Base-by-base conservation (phyloP, 2,888 invertebrate species). In the Oeneis ivallda region DNA sequence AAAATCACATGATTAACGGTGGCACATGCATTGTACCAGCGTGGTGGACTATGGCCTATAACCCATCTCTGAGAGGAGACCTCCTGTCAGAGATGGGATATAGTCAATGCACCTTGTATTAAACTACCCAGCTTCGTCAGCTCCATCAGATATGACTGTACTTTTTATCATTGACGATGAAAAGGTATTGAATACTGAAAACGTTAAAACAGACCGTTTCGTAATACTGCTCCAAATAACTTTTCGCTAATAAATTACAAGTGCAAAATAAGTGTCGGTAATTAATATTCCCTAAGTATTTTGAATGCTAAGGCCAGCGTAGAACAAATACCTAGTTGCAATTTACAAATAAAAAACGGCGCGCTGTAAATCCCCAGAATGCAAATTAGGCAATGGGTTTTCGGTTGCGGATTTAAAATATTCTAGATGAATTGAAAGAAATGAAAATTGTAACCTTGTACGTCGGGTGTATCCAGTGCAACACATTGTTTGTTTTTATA, bases 311-410 rank as follows among this genome's bases (percentile, higher is more conserved):
- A 64, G 49, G 61, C 59, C 32, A 50, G 58, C 62, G 43, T 11
- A 54, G 45, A 61, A 66, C 64, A 69, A 69, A 62, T 59, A n/a
- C n/a, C n/a, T n/a, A 65, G 67, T 62, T 65, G 67, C 67, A 61
- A 69, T 69, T 65, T 65, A 62, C 56, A 64, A 65, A 69, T 64
- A 68, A 68, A 26, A 63, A 60, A 47, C 43, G 58, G 49, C n/a
- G 39, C 60, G 49, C 53, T 62, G 57, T 26, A 60, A 63, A 65
- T 63, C 63, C 65, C 45, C 63, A 67, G 69, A 69, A 69, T 69
- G 63, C 65, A 69, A 69, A 69, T 69, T 62, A 69, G 67, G 64
- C 64, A 66, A 69, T 67, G 62, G 64, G 65, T 63, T 67, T 69
- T 65, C 57, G 58, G 69, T 62, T 67, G 57, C 41, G 26, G 61